Conservation (phyloP, 1,140 invertebrate genomes). For the Aricia agestis region DNA sequence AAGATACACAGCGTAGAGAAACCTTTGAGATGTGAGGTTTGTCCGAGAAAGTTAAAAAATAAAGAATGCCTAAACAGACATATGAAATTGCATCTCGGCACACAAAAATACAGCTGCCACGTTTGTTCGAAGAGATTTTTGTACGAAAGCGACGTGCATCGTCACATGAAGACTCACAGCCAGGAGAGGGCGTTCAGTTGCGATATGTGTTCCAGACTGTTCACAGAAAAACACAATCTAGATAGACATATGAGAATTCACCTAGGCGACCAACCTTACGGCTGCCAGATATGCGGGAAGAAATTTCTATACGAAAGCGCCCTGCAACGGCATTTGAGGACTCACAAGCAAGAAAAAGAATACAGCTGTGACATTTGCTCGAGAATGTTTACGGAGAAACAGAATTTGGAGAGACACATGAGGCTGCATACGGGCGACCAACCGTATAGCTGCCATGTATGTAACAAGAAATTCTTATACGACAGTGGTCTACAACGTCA, state of each 20-base stretch:
- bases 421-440: background rate
- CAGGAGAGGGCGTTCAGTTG: background rate
- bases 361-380: slow-evolving; percentile 1
- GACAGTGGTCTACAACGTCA: background rate
- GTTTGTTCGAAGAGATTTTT: background rate
- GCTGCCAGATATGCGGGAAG: background rate
- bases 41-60: no score
- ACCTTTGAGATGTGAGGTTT: no score
- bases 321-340: background rate
- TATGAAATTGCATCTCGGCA: background rate
- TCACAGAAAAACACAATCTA: background rate
- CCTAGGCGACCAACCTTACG: background rate
- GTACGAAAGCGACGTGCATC: background rate
- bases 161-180: background rate
- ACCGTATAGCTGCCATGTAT: background rate
- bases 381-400: background rate
- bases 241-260: background rate
- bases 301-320: background rate
- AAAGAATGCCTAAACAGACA: background rate
- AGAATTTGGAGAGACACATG: background rate
- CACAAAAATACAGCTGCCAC: background rate
- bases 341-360: background rate
- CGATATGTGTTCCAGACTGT: background rate
- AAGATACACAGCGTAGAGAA: no score
- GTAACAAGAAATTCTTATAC: background rate